Evolutionary conservation across 1,140 invertebrate genomes (phyloP), one percentile per base, ranked within the genome.

Genomic region (Diorhabda carinulata): DNA sequence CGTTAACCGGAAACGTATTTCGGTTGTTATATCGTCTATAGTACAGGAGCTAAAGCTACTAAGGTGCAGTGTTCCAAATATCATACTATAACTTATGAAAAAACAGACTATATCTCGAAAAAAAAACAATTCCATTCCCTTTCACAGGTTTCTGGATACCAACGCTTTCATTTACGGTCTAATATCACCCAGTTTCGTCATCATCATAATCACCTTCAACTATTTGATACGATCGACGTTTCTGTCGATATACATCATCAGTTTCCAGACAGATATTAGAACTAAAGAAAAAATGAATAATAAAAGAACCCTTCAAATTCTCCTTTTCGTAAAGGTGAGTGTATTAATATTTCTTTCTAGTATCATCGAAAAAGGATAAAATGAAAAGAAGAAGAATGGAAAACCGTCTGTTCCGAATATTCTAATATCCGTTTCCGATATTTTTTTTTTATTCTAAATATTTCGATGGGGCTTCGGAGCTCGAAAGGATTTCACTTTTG

Each of bases 271-370:
- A n/a, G 85, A 87, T 67, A 80, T 83, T 67, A 84, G 85, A 69
- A 81, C 84, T 47, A 82, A 86, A 40, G 84, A 87, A 71, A 88
- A 87, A 78, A 86, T 88, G 83, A 83, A 84, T 60, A 80, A 84
- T 63, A 82, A 86, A 63, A 82, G 86, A 47, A 81, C 82, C 9
- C 75, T 89, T 58, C 88, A 89, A 72, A 78, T 88, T 68, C 81
- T 84, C 67, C 83, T 89, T 2, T 89, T 88, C 75, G 79, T 85
- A 2, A 87, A 88, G 79, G 84, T 88, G 71, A 82, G 82, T 52
- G 0, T 52, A n/a, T 52, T 52, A n/a, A 8, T 52, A 8, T 52
- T 52, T 4, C 2, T 52, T 52, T 2, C n/a, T 56, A 7, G 52
- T n/a, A 7, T 2, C 52, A 7, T 7, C 52, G 6, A 56, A 56